Evolutionary conservation across 2,113 vertebrate species (phyloP).

Genomic region (Pipa parva): DNA sequence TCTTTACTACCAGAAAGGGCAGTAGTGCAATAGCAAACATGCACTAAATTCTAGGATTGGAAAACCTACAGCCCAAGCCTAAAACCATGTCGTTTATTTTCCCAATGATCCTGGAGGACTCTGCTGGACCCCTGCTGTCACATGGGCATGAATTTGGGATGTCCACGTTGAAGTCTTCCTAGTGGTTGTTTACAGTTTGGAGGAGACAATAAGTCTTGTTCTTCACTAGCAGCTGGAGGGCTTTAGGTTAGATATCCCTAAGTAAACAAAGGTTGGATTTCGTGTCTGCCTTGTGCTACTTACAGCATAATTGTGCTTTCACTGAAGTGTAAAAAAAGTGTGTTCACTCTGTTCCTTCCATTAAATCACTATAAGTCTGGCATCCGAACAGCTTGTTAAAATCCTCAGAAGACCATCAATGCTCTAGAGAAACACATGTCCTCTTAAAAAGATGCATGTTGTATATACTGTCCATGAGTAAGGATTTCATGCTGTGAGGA

Average conservation of each 20-base stretch:
- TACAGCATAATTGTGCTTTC: constrained; percentile 55
- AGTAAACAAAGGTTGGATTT: constrained; percentile 20
- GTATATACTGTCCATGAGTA: not conserved
- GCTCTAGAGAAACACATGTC: constrained; percentile 21
- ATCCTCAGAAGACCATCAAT: constrained; percentile 35
- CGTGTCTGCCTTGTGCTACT: constrained; percentile 8
- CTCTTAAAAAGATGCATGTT: not conserved
- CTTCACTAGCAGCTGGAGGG: not conserved
- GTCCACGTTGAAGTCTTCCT: not conserved
- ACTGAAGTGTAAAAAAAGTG: not conserved
- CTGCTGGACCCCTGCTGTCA: not conserved
- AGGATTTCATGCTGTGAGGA: not conserved
- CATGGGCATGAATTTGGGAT: not conserved
- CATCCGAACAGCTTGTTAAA: constrained; percentile 33
- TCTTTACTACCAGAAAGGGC: constrained; percentile 41
- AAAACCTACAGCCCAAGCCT: not conserved
- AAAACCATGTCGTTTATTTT: not conserved
- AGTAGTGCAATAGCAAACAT: constrained; percentile 32
- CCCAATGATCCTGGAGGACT: not conserved
- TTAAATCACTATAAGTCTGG: constrained; percentile 32
- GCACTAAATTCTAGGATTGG: not conserved
- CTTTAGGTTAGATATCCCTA: not conserved
- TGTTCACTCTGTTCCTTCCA: not conserved
- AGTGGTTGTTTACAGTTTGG: not conserved
- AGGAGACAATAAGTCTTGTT: no score